Conservation (phyloP, 2,113 vertebrate genomes). For the Mugil cephalus region DNA sequence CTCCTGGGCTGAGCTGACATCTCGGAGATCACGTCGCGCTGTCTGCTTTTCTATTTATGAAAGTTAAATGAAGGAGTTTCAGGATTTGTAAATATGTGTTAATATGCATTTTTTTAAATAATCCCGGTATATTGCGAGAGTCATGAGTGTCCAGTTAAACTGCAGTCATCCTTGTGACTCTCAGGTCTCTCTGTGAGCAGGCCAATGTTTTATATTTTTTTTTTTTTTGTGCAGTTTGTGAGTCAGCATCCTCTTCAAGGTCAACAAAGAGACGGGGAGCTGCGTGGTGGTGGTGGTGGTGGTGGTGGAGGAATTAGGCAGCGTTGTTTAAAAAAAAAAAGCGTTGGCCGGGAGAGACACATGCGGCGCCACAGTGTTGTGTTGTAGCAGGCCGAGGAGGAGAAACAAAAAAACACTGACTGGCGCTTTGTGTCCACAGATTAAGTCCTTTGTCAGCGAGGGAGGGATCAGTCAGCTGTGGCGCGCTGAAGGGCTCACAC, state of each 20-base stretch:
- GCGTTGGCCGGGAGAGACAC: conserved; percentile 14
- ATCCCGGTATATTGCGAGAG: neutral
- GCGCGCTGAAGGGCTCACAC: conserved; percentile 24
- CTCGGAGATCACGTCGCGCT: conserved; percentile 12
- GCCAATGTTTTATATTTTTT: conserved; percentile 23
- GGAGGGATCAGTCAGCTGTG: conserved; percentile 56
- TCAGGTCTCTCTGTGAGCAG: conserved; percentile 35
- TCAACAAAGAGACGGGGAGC: conserved; percentile 53
- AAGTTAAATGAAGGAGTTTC: neutral
- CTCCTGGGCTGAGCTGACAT: conserved; percentile 19
- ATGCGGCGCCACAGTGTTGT: conserved; percentile 39
- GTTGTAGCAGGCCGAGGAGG: conserved; percentile 56
- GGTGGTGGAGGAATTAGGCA: conserved; percentile 42
- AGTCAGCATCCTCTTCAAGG: conserved; percentile 78
- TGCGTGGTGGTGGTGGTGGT: conserved; percentile 34
- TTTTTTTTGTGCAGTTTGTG: conserved; percentile 56
- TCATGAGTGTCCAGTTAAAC: conserved; percentile 31
- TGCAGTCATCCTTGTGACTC: conserved; percentile 54
- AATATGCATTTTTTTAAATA: too few species aligned
- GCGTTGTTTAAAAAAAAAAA: conserved; percentile 44
- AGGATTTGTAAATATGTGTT: neutral
- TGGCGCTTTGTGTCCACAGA: conserved; percentile 60
- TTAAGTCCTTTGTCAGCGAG: conserved; percentile 65
- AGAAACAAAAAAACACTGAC: conserved; percentile 22
- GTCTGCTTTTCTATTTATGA: neutral